Evolutionary conservation across 2,797 vertebrate genomes (phyloP), one percentile per base, ranked within the genome.

Genomic region (Poeciliopsis gracilis): DNA sequence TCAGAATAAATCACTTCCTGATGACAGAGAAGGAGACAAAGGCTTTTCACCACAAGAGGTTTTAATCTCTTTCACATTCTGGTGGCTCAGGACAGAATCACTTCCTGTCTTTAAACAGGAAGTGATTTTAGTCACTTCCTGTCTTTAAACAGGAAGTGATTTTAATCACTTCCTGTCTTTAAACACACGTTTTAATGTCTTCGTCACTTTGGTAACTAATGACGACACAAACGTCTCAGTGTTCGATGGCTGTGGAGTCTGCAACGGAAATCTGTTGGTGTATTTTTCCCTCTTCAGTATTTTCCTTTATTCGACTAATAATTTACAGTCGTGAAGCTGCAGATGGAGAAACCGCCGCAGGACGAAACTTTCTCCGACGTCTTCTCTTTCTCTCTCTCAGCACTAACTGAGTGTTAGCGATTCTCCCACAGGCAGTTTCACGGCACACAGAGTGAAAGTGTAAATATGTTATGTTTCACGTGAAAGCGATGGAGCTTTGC

Each of bases 1-100:
- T 89, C 75, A 80, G 91, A 93, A 91, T 92, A 91, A 90, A 91
- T 87, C 73, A 92, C 88, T 87, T 51, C 33, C 51, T 77, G 80
- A 75, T 82, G 81, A 77, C 61, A 76, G 77, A 86, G 55, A 10
- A 78, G 76, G 66, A 79, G 81, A 86, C 85, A 88, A 86, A 86
- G 84, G 82, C 86, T 87, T 85, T 86, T 46, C 70, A 43, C 89
- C 91, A 83, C 80, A 43, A 5, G 69, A 79, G 92, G 43, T 67
- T 74, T 25, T 7, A 49, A 63, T 71, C 73, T 84, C 90, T 94
- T 94, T 90, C 66, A 85, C 57, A 90, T 94, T 93, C 84, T 82
- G 76, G 73, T 28, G 71, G 86, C 77, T 71, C 0, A 5, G 66
- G 77, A 84, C 71, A 51, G 72, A 71, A 70, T 74, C 73, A 49